Base-by-base conservation (phyloP, 2,797 vertebrate genomes). In the Danio tinwini region DNA sequence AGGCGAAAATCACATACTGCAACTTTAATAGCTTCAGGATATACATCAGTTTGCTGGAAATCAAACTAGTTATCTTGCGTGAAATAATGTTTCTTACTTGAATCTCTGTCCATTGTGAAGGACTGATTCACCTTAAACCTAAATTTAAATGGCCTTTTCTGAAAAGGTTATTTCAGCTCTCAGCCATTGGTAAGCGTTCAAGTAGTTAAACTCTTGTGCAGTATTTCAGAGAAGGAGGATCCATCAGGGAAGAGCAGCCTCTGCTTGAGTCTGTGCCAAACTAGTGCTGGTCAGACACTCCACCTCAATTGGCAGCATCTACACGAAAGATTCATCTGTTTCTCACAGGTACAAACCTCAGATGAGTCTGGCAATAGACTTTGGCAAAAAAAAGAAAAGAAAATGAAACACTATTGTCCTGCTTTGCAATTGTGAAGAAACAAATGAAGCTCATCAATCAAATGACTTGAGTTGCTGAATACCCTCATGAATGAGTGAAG, bases 371-470 rank as follows among this genome's bases (percentile, higher is more conserved):
- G 53, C 70, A 72, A 12, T 6, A 72, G 19, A 21, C 40, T 45
- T 44, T 58, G 40, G 70, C n/a, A 45, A 7, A 58, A 45, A 58
- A 64, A 45, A 7, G 7, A 29, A 37, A 11, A 29, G 7, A 44
- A 45, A 53, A 17, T 70, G 17, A 16, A 70, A 70, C 29, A 17
- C 16, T 53, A 21, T 45, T 72, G 13, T 16, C 53, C 17, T 72
- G 70, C 53, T 45, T 58, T 14, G 70, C 70, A 72, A 16, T 16
- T 45, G 19, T 16, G 39, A 56, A 16, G 40, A 72, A 45, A 58
- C 45, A 58, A 45, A 72, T 16, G 13, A 6, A 45, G 70, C 70
- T 58, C 53, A 58, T 45, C 52, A 72, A 58, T 45, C 17, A 72
- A 45, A 56, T 39, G 44, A 16, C 52, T 58, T 29, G 39, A 19